Evolutionary conservation across 2,888 invertebrate genomes (phyloP).

Genomic region (Quadroppia sp.): DNA sequence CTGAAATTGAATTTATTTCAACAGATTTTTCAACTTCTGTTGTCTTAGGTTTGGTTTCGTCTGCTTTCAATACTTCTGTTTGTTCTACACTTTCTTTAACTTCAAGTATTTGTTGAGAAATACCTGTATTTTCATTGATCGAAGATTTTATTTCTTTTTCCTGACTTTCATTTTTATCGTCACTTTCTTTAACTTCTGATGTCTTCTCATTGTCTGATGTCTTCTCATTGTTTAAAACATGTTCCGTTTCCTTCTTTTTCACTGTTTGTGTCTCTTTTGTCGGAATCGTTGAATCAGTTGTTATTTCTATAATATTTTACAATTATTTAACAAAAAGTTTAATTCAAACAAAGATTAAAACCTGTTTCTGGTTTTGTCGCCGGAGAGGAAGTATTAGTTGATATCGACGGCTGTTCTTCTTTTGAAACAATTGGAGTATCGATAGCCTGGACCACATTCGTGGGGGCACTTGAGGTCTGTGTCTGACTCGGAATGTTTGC

Average conservation of each 20-base stretch:
- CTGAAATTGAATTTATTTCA: too few species aligned
- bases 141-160: neutral
- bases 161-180: neutral
- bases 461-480: neutral
- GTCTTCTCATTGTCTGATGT: neutral
- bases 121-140: neutral
- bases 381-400: neutral
- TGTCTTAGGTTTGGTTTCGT: too few species aligned
- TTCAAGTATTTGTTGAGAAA: neutral
- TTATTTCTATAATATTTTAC: neutral
- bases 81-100: too few species aligned
- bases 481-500: constrained; percentile 38
- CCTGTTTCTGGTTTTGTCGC: neutral
- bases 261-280: neutral
- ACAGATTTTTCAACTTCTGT: too few species aligned
- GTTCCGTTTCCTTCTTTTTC: neutral
- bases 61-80: too few species aligned
- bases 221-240: neutral
- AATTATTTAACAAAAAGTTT: too few species aligned
- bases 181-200: neutral
- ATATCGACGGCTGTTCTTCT: constrained; percentile 6
- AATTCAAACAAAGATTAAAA: too few species aligned
- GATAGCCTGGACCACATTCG: constrained; percentile 39
- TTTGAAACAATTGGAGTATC: constrained; percentile 35
- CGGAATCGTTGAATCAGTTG: too few species aligned